Evolutionary conservation across 2,797 vertebrate genomes (phyloP).

Genomic region (Acipenser oxyrinchus): DNA sequence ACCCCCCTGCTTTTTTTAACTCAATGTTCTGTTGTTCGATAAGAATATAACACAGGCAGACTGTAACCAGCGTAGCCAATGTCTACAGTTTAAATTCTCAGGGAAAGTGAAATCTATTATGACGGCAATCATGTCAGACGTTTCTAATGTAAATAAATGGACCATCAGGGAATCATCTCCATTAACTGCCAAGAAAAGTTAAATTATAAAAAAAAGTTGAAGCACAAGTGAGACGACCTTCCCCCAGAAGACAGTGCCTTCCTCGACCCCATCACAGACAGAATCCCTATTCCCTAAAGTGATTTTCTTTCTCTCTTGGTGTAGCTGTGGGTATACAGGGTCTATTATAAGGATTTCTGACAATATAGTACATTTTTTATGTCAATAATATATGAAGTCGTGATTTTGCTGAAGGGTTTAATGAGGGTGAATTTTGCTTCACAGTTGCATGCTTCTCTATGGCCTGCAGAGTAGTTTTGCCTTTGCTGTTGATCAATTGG

Average conservation of each 20-base stretch:
- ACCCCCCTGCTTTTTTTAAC: too few species aligned
- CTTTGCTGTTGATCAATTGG: not conserved
- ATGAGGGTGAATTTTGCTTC: conserved; percentile 19
- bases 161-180: conserved; percentile 35
- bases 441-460: conserved; percentile 16
- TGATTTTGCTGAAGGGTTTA: conserved; percentile 23
- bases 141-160: conserved; percentile 47
- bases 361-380: conserved; percentile 38
- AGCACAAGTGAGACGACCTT: conserved; percentile 26
- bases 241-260: conserved; percentile 19
- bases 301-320: conserved; percentile 17
- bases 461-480: not conserved
- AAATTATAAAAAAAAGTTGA: conserved; percentile 29
- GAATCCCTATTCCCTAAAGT: conserved; percentile 33
- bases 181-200: conserved; percentile 39
- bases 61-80: too few species aligned
- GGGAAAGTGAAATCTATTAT: too few species aligned
- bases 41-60: too few species aligned
- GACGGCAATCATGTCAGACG: conserved; percentile 35
- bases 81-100: too few species aligned
- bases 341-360: conserved; percentile 28
- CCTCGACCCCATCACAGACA: conserved; percentile 19
- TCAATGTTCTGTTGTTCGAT: too few species aligned
- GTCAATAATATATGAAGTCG: conserved; percentile 25
- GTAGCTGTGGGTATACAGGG: not conserved